These are phyloP conservation scores for Drosophila tripunctata DNA, from an alignment of 2,888 invertebrate species.

Conservation along the genomic window DNA sequence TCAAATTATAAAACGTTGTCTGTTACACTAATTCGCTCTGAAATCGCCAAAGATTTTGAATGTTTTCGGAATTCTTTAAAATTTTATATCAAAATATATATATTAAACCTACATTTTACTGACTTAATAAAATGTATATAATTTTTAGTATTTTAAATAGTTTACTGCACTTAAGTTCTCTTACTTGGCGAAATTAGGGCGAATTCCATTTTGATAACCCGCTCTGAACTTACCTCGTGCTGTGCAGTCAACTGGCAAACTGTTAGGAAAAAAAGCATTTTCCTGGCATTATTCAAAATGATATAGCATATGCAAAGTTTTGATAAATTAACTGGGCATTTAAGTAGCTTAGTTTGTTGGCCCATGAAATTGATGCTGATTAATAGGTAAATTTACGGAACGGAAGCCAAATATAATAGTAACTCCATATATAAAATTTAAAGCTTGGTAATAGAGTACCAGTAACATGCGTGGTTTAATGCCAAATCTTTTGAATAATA, in stretches of 20 bases:
- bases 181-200: background rate
- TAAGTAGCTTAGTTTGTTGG: constrained; percentile 22
- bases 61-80: background rate
- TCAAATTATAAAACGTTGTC: background rate
- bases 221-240: constrained; percentile 22
- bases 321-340: constrained; percentile 57
- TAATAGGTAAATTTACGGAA: constrained; percentile 28
- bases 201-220: constrained; percentile 25
- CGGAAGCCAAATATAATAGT: background rate
- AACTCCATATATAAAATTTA: background rate
- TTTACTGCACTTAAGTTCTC: background rate
- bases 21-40: background rate
- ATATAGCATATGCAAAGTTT: constrained; percentile 39
- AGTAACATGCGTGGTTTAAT: no score
- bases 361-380: constrained; percentile 30
- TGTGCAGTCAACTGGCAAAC: constrained; percentile 69
- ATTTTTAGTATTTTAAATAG: no score
- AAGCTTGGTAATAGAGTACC: background rate
- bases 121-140: no score
- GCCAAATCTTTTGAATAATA: no score
- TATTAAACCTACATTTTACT: no score
- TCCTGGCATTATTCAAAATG: constrained; percentile 23
- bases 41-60: background rate
- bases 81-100: no score
- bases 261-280: constrained; percentile 36